A percentile compares a stretch with the other conserved stretches of the same genome.
phyloP scores from a whole-genome alignment of 2,888 invertebrate species.

The Mamestra brassicae region DNA sequence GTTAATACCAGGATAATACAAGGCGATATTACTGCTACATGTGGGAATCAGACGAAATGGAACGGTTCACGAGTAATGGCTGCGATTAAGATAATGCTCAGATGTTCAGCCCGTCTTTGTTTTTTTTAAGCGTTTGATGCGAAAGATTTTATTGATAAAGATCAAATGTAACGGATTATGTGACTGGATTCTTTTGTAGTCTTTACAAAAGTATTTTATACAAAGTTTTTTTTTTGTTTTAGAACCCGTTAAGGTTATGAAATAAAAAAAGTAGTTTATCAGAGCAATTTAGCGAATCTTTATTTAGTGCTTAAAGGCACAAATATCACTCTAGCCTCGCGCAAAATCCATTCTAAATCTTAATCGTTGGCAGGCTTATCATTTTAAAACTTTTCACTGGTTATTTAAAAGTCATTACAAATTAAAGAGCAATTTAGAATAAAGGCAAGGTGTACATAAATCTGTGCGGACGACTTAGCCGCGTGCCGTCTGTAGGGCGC shows the following conservation, averaged over 20 bases:
- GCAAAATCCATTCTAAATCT: conserved; percentile 7
- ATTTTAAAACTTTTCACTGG: conserved; percentile 46
- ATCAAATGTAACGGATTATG: not conserved
- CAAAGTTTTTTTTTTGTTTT: too few relatives aligned
- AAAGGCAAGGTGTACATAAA: conserved; percentile 56
- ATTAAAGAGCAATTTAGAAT: conserved; percentile 59
- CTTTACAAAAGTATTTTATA: not conserved
- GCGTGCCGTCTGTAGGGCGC: conserved; percentile 28
- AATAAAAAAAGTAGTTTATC: not conserved
- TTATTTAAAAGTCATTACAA: conserved; percentile 55
- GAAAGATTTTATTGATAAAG: not conserved
- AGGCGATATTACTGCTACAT: conserved; percentile 28
- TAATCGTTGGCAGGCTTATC: conserved; percentile 21
- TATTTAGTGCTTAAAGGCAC: not conserved
- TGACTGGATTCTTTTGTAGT: not conserved
- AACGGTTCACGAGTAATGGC: conserved; percentile 9
- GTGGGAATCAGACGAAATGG: conserved; percentile 16
- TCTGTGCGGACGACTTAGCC: conserved; percentile 48
- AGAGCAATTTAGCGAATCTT: not conserved
- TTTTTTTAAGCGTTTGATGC: not conserved
- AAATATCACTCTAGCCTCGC: not conserved
- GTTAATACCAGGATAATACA: conserved; percentile 33
- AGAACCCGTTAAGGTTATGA: not conserved
- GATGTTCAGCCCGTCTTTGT: conserved; percentile 7
- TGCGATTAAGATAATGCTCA: conserved; percentile 26